These are phyloP conservation scores for Sapajus apella DNA, from an alignment of 2,113 vertebrate species.

Conservation along the genomic window DNA sequence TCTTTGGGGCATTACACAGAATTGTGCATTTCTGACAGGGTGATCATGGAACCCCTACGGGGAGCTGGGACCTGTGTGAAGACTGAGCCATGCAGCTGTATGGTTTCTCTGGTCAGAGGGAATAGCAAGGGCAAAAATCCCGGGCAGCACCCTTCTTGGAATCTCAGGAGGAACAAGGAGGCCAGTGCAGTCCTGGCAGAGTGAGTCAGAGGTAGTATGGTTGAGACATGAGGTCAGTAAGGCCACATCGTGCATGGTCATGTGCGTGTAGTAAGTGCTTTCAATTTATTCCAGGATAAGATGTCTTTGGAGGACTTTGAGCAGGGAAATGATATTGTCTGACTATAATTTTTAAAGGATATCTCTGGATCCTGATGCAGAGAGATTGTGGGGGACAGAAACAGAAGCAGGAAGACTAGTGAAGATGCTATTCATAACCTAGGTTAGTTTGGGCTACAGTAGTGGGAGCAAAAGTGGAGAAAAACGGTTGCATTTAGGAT, in stretches of 20 bases:
- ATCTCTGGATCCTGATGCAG: not conserved
- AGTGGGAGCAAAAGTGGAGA: not conserved
- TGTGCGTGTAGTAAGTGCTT: not conserved
- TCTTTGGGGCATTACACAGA: not conserved
- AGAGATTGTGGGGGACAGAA: not conserved
- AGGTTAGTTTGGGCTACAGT: not conserved
- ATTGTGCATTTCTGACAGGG: not conserved
- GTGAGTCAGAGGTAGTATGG: rapidly evolving
- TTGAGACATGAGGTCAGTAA: not conserved
- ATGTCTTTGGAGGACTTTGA: not conserved
- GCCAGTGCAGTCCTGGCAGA: not conserved
- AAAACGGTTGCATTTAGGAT: not conserved
- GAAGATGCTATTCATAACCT: not conserved
- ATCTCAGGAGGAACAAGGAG: not conserved
- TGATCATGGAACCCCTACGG: not conserved
- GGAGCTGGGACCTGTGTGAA: not conserved
- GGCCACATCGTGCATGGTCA: not conserved
- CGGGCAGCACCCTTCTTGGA: not conserved
- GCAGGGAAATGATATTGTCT: not conserved
- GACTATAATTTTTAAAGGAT: not conserved
- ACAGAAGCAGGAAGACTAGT: not conserved
- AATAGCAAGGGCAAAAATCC: not conserved
- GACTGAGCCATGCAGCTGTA: not conserved
- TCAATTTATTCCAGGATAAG: not conserved
- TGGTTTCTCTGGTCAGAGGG: not conserved